These are phyloP conservation scores for Sebastes hubbsi DNA, from an alignment of 2,797 vertebrate species.

Conservation along the genomic window DNA sequence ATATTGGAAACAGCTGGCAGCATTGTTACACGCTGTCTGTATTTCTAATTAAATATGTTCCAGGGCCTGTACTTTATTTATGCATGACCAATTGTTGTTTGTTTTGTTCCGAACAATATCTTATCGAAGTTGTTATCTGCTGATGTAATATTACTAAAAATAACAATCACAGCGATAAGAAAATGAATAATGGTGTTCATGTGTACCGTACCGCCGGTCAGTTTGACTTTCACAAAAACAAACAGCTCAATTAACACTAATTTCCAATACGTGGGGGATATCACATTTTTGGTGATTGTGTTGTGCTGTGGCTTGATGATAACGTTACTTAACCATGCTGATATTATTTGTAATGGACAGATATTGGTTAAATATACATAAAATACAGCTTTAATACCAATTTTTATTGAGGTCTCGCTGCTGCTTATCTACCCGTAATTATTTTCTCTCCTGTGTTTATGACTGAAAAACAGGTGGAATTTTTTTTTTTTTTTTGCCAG, in stretches of 20 bases:
- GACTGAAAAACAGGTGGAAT: too few relatives aligned
- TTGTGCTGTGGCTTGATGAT: not conserved
- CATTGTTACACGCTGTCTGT: slow-evolving; percentile 22
- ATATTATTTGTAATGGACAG: not conserved
- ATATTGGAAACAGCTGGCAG: slow-evolving; percentile 3
- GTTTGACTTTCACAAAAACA: not conserved
- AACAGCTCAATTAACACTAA: not conserved
- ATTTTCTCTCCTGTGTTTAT: too few relatives aligned
- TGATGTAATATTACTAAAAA: not conserved
- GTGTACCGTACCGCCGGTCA: not conserved
- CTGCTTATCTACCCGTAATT: not conserved
- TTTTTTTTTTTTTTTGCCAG: too few relatives aligned
- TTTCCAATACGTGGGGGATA: not conserved
- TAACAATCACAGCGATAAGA: not conserved
- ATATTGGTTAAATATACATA: not conserved
- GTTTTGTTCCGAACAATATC: slow-evolving; percentile 27
- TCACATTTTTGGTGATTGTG: not conserved
- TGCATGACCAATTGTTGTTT: slow-evolving; percentile 10
- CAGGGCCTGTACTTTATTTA: not conserved
- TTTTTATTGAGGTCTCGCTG: not conserved
- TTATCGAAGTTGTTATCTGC: not conserved
- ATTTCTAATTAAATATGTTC: slow-evolving; percentile 11
- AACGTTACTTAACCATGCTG: not conserved
- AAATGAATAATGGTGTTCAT: not conserved
- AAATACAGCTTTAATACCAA: not conserved